phyloP scores from a whole-genome alignment of 2,797 vertebrate species.

The Brachymystax lenok region DNA sequence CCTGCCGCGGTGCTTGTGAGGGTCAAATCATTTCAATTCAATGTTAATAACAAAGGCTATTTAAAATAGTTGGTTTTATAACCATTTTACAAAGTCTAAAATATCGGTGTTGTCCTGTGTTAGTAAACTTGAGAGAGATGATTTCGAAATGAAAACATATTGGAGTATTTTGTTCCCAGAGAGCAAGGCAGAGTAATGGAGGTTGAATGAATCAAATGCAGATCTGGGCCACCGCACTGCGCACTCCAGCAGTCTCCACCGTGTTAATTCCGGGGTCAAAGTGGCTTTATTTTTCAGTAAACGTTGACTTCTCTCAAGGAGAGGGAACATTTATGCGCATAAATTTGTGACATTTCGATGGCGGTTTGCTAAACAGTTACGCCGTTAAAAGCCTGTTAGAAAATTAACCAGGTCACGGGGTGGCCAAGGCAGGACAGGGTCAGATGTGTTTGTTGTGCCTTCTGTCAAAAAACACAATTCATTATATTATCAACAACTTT shows the following conservation, averaged over 20 bases:
- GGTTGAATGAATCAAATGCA: background rate
- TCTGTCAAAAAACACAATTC: constrained; percentile 3
- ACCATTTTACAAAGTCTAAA: background rate
- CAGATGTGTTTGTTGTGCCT: constrained; percentile 19
- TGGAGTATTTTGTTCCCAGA: background rate
- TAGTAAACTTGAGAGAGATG: background rate
- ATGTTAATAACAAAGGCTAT: background rate
- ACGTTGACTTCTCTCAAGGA: constrained; percentile 32
- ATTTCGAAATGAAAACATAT: background rate
- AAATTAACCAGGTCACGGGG: constrained; percentile 59
- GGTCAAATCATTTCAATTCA: background rate
- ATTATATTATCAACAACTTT: constrained; percentile 20
- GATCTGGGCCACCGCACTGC: background rate
- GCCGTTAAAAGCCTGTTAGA: constrained; percentile 37
- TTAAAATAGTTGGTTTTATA: background rate
- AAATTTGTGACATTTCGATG: constrained; percentile 59
- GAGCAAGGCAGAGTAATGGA: background rate
- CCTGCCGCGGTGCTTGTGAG: background rate
- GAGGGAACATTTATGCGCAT: constrained; percentile 32
- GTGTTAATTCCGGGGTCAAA: constrained; percentile 2
- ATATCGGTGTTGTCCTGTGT: background rate
- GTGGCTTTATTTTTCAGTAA: constrained; percentile 23
- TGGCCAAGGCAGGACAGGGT: constrained; percentile 32
- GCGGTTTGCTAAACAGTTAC: constrained; percentile 42
- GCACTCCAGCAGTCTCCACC: background rate